These are phyloP conservation scores for Caenorhabditis sinica DNA, from an alignment of 2,888 invertebrate species.

Conservation along the genomic window DNA sequence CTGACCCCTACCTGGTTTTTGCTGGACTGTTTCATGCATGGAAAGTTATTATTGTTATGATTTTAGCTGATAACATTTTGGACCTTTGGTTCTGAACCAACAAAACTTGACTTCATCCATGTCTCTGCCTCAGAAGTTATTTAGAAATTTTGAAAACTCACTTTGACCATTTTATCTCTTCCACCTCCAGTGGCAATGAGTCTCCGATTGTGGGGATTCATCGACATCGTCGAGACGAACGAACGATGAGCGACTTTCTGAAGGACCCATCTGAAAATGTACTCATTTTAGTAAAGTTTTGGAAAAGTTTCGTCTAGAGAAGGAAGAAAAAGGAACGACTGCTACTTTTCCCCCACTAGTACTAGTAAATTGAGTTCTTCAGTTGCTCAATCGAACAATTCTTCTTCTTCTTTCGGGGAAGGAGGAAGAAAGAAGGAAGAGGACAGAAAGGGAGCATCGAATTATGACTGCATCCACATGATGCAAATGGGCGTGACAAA, in stretches of 20 bases:
- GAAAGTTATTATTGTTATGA: too few relatives aligned
- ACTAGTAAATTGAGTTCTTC: conserved; percentile 40
- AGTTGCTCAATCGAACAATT: conserved; percentile 22
- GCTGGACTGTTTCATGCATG: too few relatives aligned
- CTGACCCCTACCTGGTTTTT: too few relatives aligned
- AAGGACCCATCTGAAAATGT: conserved; percentile 62
- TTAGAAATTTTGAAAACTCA: too few relatives aligned
- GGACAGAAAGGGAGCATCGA: conserved; percentile 21
- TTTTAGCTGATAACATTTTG: too few relatives aligned
- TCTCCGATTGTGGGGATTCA: conserved; percentile 61
- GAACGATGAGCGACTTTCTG: conserved; percentile 71
- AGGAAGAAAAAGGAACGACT: not conserved
- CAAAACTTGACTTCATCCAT: too few relatives aligned
- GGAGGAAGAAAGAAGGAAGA: conserved; percentile 1
- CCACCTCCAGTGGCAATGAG: conserved; percentile 75
- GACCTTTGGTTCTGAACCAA: too few relatives aligned
- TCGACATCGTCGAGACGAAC: conserved; percentile 67
- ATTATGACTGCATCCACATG: conserved; percentile 32
- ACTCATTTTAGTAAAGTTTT: not conserved
- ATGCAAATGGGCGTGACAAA: conserved; percentile 23
- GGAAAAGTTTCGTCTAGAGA: too few relatives aligned
- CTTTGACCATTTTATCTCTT: conserved; percentile 73
- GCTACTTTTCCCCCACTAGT: not conserved
- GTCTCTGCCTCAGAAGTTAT: too few relatives aligned
- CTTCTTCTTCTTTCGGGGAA: not conserved